Evolutionary conservation across 2,797 vertebrate species (phyloP), one percentile per base, ranked within the genome.

Genomic region (Synanceia verrucosa): DNA sequence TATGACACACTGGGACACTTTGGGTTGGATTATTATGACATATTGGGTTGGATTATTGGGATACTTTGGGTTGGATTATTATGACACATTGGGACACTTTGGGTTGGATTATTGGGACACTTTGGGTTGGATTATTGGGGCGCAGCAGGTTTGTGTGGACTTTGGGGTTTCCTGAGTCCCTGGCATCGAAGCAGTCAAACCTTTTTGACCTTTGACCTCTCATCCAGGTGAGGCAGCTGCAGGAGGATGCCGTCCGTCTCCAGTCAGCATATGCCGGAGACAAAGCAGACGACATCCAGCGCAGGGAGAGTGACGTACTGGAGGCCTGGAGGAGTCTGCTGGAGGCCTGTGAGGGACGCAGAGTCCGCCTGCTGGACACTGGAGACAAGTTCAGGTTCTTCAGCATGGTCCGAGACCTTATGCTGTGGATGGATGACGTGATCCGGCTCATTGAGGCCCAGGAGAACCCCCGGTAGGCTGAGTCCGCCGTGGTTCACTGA

Each of bases 401-500:
- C 91, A 98, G 96, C 93, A 92, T 98, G 95, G 97, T 99, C 43
- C 94, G 97, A 0, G 97, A 99, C 80, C 96, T 99, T 79, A 95
- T 98, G 97, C 95, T 99, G 14, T 99, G 97, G 97, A 99, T 99
- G 97, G 97, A 99, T 28, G 96, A 98, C 0, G 97, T 98, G 61
- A 98, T 99, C 87, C 94, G 97, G 37, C 96, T 97, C 82, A 99
- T 99, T 8, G 96, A 98, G 85, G 96, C 96, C 74, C 97, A 99
- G 81, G 97, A 99, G 88, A 98, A 97, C 46, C 97, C 97, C 68
- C 96, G 97, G 97, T 99, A 94, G 3, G 5, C 31, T 8, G 9
- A 19, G 26, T 2, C 8, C 1, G 9, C 41, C 3, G 1, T 28
- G 1, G 10, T 4, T 11, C 1, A 5, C 28, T 1, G 24, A 7